phyloP scores from a whole-genome alignment of 2,888 invertebrate genomes.

The Leptogaster cylindrica region DNA sequence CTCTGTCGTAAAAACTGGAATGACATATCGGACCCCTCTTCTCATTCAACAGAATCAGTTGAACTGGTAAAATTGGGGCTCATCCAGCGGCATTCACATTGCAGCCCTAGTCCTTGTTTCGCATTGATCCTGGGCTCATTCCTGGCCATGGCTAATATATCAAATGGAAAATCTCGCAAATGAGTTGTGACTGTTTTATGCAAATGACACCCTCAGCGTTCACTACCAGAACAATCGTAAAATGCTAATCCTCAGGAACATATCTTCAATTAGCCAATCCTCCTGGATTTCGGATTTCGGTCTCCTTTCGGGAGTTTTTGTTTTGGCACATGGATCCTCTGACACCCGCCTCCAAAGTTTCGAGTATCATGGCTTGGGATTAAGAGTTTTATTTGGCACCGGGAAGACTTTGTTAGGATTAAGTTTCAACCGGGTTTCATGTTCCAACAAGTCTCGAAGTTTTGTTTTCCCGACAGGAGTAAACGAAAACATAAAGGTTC shows the following conservation, averaged over 20 bases:
- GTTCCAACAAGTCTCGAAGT: background rate
- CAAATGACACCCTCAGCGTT: conserved; percentile 48
- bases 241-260: conserved; percentile 51
- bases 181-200: conserved; percentile 52
- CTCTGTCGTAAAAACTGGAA: conserved; percentile 42
- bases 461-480: background rate
- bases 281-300: conserved; percentile 46
- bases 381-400: conserved; percentile 44
- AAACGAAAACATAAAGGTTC: background rate
- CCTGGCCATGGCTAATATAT: conserved; percentile 46
- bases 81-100: background rate
- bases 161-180: conserved; percentile 52
- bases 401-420: conserved; percentile 39
- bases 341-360: background rate
- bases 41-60: conserved; percentile 15
- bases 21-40: conserved; percentile 42
- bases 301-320: conserved; percentile 14
- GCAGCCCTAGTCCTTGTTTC: conserved; percentile 11
- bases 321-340: background rate
- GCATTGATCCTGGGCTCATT: conserved; percentile 18
- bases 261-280: conserved; percentile 50
- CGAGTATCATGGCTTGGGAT: conserved; percentile 30
- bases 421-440: conserved; percentile 26
- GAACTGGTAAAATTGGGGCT: conserved; percentile 1
- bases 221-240: conserved; percentile 49